phyloP scores from a whole-genome alignment of 2,888 invertebrate species.

The Dioctria linearis region DNA sequence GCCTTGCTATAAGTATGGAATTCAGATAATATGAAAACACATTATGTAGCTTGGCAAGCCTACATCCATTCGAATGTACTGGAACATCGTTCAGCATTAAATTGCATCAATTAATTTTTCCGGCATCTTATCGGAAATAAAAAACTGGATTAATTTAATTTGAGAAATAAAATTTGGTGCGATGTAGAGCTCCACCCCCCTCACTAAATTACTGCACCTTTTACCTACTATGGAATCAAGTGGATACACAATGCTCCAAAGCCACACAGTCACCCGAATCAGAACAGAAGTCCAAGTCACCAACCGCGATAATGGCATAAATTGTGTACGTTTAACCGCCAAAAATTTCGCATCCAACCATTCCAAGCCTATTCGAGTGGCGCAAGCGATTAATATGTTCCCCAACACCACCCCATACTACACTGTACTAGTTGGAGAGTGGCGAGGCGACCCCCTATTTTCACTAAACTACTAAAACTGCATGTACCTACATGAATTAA shows the following conservation, averaged over 20 bases:
- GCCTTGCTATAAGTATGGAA: too few relatives aligned
- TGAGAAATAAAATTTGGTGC: conserved; percentile 4
- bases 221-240: neutral
- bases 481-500: conserved; percentile 33
- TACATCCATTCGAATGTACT: neutral
- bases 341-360: conserved; percentile 25
- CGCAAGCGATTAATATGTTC: conserved; percentile 27
- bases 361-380: too few relatives aligned
- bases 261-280: neutral
- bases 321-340: conserved; percentile 29
- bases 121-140: conserved; percentile 23
- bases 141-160: conserved; percentile 37
- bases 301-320: conserved; percentile 8
- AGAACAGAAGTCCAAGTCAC: conserved; percentile 10
- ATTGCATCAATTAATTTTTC: conserved; percentile 28
- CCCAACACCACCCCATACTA: conserved; percentile 17
- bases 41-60: too few relatives aligned
- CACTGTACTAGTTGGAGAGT: too few relatives aligned
- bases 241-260: conserved; percentile 5
- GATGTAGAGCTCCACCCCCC: neutral
- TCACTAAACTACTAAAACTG: conserved; percentile 17
- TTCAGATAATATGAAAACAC: too few relatives aligned
- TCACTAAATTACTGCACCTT: conserved; percentile 5
- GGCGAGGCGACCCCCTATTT: neutral
- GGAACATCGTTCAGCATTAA: conserved; percentile 22